Conservation (phyloP, 1,140 invertebrate species). For the Tetraneura akinire region DNA sequence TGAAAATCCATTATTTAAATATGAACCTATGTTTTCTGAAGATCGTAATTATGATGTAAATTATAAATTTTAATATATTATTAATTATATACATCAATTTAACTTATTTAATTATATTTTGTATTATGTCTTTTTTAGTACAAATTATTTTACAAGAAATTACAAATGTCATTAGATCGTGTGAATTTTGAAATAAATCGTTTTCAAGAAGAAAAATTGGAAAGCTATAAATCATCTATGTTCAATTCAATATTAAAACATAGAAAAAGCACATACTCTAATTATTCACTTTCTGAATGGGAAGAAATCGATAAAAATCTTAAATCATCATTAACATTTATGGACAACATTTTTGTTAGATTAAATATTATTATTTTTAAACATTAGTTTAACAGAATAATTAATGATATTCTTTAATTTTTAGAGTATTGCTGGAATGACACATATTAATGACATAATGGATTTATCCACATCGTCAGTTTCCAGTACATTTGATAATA, state of each 20-base stretch:
- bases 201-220: slow-evolving; percentile 26
- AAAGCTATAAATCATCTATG: background rate
- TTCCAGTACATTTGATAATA: background rate
- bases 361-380: background rate
- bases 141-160: slow-evolving; percentile 22
- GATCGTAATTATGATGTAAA: slow-evolving; percentile 3
- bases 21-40: slow-evolving; percentile 41
- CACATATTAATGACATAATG: too few species aligned
- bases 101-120: background rate
- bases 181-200: background rate
- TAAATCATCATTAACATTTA: slow-evolving; percentile 26
- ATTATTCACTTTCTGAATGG: slow-evolving; percentile 25
- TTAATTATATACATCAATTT: too few species aligned
- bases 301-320: slow-evolving; percentile 14
- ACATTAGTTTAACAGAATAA: background rate
- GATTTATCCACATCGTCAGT: background rate
- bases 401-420: background rate
- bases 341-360: slow-evolving; percentile 42
- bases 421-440: slow-evolving; percentile 1
- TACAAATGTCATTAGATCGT: slow-evolving; percentile 38
- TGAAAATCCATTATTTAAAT: slow-evolving; percentile 27
- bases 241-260: background rate
- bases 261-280: background rate
- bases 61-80: background rate
- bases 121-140: slow-evolving; percentile 17